Base-by-base conservation (phyloP, 2,113 vertebrate genomes). In the Heterotilapia buettikoferi region DNA sequence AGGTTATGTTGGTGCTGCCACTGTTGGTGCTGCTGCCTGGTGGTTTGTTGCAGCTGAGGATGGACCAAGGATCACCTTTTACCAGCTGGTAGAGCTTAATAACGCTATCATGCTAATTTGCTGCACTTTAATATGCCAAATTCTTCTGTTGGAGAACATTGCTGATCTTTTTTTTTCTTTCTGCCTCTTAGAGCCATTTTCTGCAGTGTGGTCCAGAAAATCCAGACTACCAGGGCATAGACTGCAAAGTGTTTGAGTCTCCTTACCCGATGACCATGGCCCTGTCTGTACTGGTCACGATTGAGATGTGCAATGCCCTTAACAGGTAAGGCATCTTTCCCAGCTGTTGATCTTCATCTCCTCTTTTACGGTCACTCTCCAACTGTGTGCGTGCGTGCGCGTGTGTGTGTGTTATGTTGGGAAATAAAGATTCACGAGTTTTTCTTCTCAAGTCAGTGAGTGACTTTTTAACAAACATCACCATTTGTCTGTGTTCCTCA, bases 251-350 rank as follows among this genome's bases (percentile, higher is more conserved):
- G 78, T 99, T 99, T 88, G 98, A 98, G 93, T 99, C 98, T 6
- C 99, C 99, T 0, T 99, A 98, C 59, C 99, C 99, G 0, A 99
- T 99, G 99, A 99, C 99, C 33, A 99, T 99, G 99, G 99, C 99
- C 1, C 97, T 99, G 4, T 99, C 99, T 82, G 98, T 99, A 40
- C 96, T 99, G 56, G 99, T 99, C 87, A 99, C 99, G 90, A 99
- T 99, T 63, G 98, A 99, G 97, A 99, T 99, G 98, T 99, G 98
- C 95, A 99, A 99, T 8, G 99, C 99, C 71, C 97, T 99, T 47
- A 99, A 99, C 97, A 99, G 99, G 99, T 99, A 71, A 43, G 9
- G 5, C 18, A 9, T 29, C 9, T 12, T 53, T 73, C 21, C 6
- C 16, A 45, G n/a, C 26, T 71, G 21, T 47, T 71, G 36, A 40